Percentiles rank a stretch among this genome's conserved stretches.
Evolutionary conservation across 2,113 vertebrate genomes (phyloP).

Genomic region (Mionectes macconnelli): DNA sequence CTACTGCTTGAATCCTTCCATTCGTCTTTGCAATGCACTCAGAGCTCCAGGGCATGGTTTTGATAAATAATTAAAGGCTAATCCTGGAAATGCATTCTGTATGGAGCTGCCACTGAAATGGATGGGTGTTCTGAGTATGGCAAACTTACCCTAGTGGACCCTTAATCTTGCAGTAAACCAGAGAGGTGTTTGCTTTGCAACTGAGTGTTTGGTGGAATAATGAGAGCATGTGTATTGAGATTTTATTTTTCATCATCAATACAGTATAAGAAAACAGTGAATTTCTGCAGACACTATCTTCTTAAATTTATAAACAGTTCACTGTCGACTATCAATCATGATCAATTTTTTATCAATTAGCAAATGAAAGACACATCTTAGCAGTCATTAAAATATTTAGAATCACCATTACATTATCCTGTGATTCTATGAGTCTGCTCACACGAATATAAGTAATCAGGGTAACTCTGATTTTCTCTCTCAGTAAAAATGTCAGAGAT

Average conservation of each 20-base stretch:
- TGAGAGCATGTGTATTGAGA: not conserved
- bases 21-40: constrained; percentile 7
- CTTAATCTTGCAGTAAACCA: constrained; percentile 35
- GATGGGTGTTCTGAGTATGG: not conserved
- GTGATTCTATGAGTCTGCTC: not conserved
- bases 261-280: not conserved
- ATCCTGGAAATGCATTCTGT: constrained; percentile 1
- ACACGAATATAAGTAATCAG: not conserved
- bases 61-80: constrained; percentile 54
- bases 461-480: not conserved
- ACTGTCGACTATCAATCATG: not conserved
- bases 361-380: not conserved
- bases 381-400: not conserved
- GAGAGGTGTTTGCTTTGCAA: constrained; percentile 26
- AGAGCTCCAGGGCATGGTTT: not conserved
- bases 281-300: not conserved
- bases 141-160: not conserved
- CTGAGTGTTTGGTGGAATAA: not conserved
- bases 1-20: not conserved
- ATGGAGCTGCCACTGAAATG: not conserved
- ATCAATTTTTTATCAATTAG: not conserved
- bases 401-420: not conserved
- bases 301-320: not conserved
- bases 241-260: constrained; percentile 17
- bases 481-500: not conserved